Base-by-base conservation (phyloP, 2,113 vertebrate genomes). In the Barbus barbus region DNA sequence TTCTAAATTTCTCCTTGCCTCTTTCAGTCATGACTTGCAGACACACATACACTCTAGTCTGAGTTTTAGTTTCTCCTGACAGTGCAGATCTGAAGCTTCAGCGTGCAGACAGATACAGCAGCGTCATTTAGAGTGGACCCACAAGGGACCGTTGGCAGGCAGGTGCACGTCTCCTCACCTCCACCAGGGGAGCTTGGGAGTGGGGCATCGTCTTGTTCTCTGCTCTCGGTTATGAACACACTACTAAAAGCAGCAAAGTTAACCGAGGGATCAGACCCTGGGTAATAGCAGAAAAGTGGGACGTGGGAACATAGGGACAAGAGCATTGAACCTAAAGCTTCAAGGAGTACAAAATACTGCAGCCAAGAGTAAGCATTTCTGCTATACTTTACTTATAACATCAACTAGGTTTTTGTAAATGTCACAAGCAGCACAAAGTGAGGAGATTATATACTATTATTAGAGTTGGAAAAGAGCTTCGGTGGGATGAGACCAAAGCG, bases 51-150 rank as follows among this genome's bases (percentile, higher is more conserved):
- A 56, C 74, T 36, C 24, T 75, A 48, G 38, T 24, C 18, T 31
- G 9, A 58, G 83, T 56, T 83, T 77, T 48, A n/a, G 78, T 89
- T 93, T 90, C 87, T 77, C 85, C 86, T 82, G 86, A 91, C 83
- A 85, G 85, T 89, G 92, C 90, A 60, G 84, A 38, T 75, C 81
- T 84, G 89, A 89, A 88, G 90, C 86, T 90, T 81, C 86, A 84
- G 38, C 65, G 81, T 85, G 11, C 77, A n/a, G 80, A 33, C 11
- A 1, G 81, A 87, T 75, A 73, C n/a, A 82, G 26, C 67, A 56
- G 38, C 22, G 60, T 16, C 33, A 63, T 77, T 36, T 83, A 58
- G 71, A 81, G 56, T 51, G 5, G 20, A 41, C 69, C 80, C 77
- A 80, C 26, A 0, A 20, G 77, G 83, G 58, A 71, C 24, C 36